Evolutionary conservation across 2,888 invertebrate genomes (phyloP).

Genomic region (Heterodera filipjevi): DNA sequence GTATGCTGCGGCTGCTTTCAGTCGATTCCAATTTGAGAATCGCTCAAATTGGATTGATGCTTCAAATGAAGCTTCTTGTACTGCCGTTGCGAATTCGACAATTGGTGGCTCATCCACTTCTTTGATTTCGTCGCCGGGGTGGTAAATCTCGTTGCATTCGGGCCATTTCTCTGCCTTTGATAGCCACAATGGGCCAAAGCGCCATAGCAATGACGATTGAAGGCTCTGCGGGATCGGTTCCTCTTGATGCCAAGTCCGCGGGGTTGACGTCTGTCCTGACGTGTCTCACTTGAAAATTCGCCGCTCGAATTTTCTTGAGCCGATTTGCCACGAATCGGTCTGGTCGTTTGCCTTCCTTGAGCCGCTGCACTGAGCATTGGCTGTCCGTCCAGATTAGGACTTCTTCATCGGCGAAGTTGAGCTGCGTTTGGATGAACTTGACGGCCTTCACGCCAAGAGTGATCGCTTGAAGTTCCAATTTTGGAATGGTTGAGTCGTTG

Average conservation of each 20-base stretch:
- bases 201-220: neutral
- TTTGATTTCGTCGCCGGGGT: neutral
- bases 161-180: neutral
- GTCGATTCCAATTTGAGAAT: neutral
- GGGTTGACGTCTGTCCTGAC: neutral
- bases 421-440: neutral
- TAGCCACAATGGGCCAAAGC: neutral
- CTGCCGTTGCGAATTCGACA: neutral
- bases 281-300: neutral
- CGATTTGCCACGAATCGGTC: slow-evolving; percentile 7
- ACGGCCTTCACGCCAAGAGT: neutral
- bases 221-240: neutral
- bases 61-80: neutral
- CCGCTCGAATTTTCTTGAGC: neutral
- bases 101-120: neutral
- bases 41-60: neutral
- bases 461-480: neutral
- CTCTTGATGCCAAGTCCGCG: neutral
- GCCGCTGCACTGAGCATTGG: neutral
- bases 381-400: neutral
- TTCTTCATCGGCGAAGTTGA: neutral
- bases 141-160: neutral
- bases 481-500: neutral
- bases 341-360: neutral
- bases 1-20: neutral